A percentile compares a stretch with the other conserved stretches of the same genome.
phyloP scores from a whole-genome alignment of 2,888 invertebrate genomes.

The Hypomecis atomaria region DNA sequence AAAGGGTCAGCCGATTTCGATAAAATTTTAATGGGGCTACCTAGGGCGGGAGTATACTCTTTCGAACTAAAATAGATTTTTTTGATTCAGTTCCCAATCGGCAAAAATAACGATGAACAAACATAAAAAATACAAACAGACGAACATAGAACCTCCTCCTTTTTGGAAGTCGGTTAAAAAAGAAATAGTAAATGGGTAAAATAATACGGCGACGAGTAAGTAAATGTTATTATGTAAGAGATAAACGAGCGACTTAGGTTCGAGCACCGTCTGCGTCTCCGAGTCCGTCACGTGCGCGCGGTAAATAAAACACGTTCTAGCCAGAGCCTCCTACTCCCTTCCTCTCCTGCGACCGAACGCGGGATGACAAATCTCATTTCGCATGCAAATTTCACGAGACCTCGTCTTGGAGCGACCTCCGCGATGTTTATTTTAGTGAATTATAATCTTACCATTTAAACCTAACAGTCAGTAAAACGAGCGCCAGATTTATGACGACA shows the following conservation, averaged over 20 bases:
- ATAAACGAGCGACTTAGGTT: slow-evolving; percentile 71
- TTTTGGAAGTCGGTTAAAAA: too few species aligned
- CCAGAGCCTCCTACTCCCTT: slow-evolving; percentile 50
- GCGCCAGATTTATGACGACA: slow-evolving; percentile 40
- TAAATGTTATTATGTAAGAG: slow-evolving; percentile 46
- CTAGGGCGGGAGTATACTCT: too few species aligned
- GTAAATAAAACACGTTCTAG: slow-evolving; percentile 72
- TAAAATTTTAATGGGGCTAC: too few species aligned
- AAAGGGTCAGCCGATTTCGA: too few species aligned
- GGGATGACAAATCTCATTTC: slow-evolving; percentile 72
- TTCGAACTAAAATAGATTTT: too few species aligned
- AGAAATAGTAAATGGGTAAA: too few species aligned
- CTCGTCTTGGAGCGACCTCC: slow-evolving; percentile 53
- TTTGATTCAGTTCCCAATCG: too few species aligned
- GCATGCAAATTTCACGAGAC: slow-evolving; percentile 67
- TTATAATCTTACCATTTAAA: slow-evolving; percentile 53
- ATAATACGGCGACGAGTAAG: not conserved
- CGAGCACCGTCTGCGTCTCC: slow-evolving; percentile 59
- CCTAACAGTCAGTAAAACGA: slow-evolving; percentile 49
- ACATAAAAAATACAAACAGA: too few species aligned
- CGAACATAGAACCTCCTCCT: too few species aligned
- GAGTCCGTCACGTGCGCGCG: slow-evolving; percentile 68
- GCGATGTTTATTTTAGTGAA: slow-evolving; percentile 55
- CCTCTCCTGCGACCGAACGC: slow-evolving; percentile 55
- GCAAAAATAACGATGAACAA: too few species aligned